Percentiles rank a stretch among this genome's conserved stretches.
Evolutionary conservation across 2,113 vertebrate genomes (phyloP).

Genomic region (Todiramphus saurophagus): DNA sequence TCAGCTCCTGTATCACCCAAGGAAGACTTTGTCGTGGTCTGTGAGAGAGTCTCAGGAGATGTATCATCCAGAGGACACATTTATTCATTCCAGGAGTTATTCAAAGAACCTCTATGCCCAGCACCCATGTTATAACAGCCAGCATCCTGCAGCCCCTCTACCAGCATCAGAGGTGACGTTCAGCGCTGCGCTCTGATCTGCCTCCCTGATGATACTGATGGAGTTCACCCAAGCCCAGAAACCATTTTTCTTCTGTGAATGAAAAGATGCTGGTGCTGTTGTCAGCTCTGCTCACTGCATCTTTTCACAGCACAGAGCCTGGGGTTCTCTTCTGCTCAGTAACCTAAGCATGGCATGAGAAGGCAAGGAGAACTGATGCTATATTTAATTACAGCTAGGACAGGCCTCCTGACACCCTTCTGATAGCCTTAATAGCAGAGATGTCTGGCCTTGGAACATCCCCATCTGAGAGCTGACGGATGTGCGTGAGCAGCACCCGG

Average conservation of each 20-base stretch:
- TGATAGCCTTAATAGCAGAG: neutral
- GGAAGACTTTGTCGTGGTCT: neutral
- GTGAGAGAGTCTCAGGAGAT: neutral
- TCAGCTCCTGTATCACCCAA: neutral
- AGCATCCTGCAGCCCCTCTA: neutral
- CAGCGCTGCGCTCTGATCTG: neutral
- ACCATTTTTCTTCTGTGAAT: neutral
- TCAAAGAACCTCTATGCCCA: neutral
- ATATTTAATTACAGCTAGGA: neutral
- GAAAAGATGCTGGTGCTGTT: neutral
- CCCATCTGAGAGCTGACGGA: neutral
- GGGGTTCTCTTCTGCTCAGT: neutral
- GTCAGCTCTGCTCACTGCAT: neutral
- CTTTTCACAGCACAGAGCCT: neutral
- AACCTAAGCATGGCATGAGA: neutral
- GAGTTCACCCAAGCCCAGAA: neutral
- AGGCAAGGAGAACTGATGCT: neutral
- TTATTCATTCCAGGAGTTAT: neutral
- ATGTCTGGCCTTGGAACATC: slow-evolving; percentile 5
- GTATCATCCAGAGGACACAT: neutral
- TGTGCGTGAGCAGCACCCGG: slow-evolving; percentile 8
- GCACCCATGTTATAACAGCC: neutral
- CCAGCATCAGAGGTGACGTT: no score
- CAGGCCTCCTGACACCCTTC: neutral
- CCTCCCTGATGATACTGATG: neutral